Percentiles rank a stretch among this genome's conserved stretches.
Conservation (phyloP, 2,888 invertebrate species). For the Dasysyrphus tricinctus region DNA sequence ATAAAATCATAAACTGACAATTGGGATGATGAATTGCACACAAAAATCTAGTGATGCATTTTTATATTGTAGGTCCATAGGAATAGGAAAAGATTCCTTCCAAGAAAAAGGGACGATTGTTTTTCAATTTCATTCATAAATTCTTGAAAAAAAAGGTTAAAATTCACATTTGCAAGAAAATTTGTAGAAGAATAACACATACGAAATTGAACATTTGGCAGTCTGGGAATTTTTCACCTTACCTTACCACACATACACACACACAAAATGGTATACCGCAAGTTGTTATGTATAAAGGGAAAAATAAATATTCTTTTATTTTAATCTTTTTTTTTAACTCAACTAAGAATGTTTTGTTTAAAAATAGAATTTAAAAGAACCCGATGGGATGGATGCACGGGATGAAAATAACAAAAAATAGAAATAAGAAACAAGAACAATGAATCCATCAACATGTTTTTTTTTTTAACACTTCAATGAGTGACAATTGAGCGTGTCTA, state of each 20-base stretch:
- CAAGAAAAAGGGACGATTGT: constrained; percentile 16
- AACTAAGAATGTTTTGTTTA: constrained; percentile 17
- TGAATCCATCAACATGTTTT: constrained; percentile 40
- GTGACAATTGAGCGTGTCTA: constrained; percentile 27
- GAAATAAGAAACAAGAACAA: constrained; percentile 8
- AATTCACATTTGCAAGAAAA: constrained; percentile 1
- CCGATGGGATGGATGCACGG: background rate
- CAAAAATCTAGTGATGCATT: background rate
- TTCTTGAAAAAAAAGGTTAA: constrained; percentile 1
- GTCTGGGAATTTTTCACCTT: constrained; percentile 30
- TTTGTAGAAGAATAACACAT: background rate
- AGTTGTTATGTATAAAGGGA: background rate
- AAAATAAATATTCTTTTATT: constrained; percentile 26
- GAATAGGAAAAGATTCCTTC: constrained; percentile 17
- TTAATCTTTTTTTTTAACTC: background rate
- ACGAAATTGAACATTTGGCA: constrained; percentile 30
- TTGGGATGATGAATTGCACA: constrained; percentile 50
- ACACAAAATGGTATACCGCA: background rate
- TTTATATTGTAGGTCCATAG: background rate
- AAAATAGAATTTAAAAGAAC: constrained; percentile 8
- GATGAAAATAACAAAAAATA: background rate
- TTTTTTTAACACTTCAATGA: constrained; percentile 23
- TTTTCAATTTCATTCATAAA: constrained; percentile 42
- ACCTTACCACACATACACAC: constrained; percentile 20
- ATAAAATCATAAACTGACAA: constrained; percentile 37